Conservation (phyloP, 30 jellyfish, hydroid and myxozoan species). For the Pelagia noctiluca region DNA sequence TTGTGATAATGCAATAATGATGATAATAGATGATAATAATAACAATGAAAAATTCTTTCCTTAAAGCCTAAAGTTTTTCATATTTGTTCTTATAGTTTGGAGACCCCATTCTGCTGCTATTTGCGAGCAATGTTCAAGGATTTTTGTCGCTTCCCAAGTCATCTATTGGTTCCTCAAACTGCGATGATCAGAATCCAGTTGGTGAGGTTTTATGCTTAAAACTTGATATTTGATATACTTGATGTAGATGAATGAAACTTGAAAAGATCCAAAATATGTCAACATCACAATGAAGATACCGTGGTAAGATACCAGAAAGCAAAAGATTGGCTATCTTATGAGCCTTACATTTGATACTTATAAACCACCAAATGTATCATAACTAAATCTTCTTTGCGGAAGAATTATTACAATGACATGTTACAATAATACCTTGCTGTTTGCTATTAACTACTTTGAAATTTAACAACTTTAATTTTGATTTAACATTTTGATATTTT, state of each 20-base stretch:
- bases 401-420: not conserved
- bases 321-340: too few species aligned
- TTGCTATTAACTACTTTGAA: not conserved
- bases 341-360: too few species aligned
- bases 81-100: constrained; percentile 76
- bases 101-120: constrained; percentile 74
- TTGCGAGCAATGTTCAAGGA: constrained; percentile 85
- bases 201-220: constrained; percentile 58
- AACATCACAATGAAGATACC: too few species aligned
- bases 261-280: too few species aligned
- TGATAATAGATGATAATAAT: too few species aligned
- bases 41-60: not conserved
- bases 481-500: constrained; percentile 1
- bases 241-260: not conserved
- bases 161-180: constrained; percentile 47
- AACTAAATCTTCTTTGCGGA: not conserved
- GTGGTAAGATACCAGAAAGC: too few species aligned
- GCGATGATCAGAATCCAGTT: constrained; percentile 84
- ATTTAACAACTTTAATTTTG: too few species aligned
- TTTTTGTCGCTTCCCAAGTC: constrained; percentile 77
- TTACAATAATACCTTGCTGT: too few species aligned
- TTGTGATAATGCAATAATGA: too few species aligned
- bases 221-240: not conserved
- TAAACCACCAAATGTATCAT: too few species aligned
- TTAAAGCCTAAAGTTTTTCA: not conserved